These are phyloP conservation scores for Nudaria mundana DNA, from an alignment of 2,888 invertebrate species.

Conservation along the genomic window DNA sequence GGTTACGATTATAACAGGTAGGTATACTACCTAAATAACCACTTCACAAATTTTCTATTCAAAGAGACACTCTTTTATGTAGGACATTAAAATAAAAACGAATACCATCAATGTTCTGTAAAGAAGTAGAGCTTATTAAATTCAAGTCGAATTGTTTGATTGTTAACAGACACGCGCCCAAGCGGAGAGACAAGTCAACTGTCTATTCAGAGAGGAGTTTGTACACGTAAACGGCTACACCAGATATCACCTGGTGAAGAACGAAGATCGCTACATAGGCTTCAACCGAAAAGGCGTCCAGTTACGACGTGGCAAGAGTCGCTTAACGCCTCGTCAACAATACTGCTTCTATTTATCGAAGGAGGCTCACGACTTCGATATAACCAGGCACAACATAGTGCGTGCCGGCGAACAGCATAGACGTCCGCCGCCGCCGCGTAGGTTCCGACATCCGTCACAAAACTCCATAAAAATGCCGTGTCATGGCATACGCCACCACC, in stretches of 20 bases:
- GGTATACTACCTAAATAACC: too few species aligned
- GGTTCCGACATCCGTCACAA: slow-evolving; percentile 57
- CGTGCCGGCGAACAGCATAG: slow-evolving; percentile 73
- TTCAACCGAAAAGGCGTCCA: slow-evolving; percentile 83
- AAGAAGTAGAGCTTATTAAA: too few species aligned
- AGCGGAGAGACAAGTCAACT: slow-evolving; percentile 81
- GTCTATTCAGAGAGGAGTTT: slow-evolving; percentile 84
- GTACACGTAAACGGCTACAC: slow-evolving; percentile 82
- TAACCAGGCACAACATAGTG: slow-evolving; percentile 81
- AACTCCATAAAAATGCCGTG: slow-evolving; percentile 67
- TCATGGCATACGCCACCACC: slow-evolving; percentile 69
- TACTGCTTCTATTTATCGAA: slow-evolving; percentile 84
- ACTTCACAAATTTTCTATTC: too few species aligned
- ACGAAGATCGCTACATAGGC: slow-evolving; percentile 82
- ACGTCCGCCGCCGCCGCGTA: slow-evolving; percentile 74
- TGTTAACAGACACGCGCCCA: slow-evolving; percentile 74
- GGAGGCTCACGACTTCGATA: slow-evolving; percentile 82
- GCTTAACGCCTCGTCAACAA: slow-evolving; percentile 64
- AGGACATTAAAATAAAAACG: too few species aligned
- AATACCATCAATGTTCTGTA: too few species aligned
- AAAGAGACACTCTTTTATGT: too few species aligned
- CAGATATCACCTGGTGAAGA: slow-evolving; percentile 82
- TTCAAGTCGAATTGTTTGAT: too few species aligned
- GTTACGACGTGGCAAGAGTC: slow-evolving; percentile 70
- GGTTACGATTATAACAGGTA: too few species aligned